A percentile compares a stretch with the other conserved stretches of the same genome.
phyloP scores from a whole-genome alignment of 1,140 invertebrate species.

The Octopus sinensis region DNA sequence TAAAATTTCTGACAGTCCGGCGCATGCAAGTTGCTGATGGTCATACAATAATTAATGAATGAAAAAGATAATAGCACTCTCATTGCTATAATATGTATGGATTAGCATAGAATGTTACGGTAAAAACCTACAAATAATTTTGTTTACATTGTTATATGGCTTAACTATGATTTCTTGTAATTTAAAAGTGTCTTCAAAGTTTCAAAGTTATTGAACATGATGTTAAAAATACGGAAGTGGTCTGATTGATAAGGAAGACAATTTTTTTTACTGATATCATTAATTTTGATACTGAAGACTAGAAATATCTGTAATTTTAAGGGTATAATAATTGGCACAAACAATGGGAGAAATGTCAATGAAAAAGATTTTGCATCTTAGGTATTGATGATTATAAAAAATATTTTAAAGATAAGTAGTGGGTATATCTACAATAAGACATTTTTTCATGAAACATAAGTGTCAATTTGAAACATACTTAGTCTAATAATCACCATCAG shows the following conservation, averaged over 20 bases:
- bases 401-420: not conserved
- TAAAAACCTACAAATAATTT: not conserved
- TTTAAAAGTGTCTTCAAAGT: not conserved
- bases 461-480: too few relatives aligned
- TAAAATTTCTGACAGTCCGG: too few relatives aligned
- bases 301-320: not conserved
- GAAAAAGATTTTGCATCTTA: not conserved
- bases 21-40: too few relatives aligned
- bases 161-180: not conserved
- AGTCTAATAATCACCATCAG: too few relatives aligned
- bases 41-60: too few relatives aligned
- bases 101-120: not conserved
- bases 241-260: slow-evolving; percentile 35
- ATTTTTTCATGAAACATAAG: too few relatives aligned
- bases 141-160: not conserved
- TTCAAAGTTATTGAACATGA: slow-evolving; percentile 35
- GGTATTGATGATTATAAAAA: not conserved
- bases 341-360: not conserved
- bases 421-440: not conserved
- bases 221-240: slow-evolving; percentile 50
- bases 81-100: not conserved
- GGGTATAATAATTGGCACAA: not conserved
- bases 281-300: not conserved
- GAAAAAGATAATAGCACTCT: not conserved
- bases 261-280: slow-evolving; percentile 18